Evolutionary conservation across 2,888 invertebrate genomes (phyloP).

Genomic region (Drosophila nr. medialis): DNA sequence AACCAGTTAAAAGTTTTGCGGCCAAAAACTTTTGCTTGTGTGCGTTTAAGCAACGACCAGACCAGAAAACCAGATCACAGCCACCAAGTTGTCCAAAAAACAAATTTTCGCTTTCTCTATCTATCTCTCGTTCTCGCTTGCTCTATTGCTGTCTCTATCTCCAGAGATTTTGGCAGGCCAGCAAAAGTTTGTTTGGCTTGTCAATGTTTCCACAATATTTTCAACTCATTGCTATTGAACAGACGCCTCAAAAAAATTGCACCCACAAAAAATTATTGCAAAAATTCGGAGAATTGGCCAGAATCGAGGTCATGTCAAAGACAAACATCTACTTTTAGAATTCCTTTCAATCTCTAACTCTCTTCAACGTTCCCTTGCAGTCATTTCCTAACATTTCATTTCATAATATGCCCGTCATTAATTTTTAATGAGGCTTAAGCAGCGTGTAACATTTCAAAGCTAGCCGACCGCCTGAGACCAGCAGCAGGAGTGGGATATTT

Average conservation of each 20-base stretch:
- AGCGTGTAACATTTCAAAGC: conserved; percentile 78
- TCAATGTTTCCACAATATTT: conserved; percentile 57
- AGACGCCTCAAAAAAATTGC: conserved; percentile 14
- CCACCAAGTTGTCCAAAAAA: conserved; percentile 54
- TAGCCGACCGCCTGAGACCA: conserved; percentile 19
- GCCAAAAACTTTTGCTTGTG: conserved; percentile 74
- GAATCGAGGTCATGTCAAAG: conserved; percentile 27
- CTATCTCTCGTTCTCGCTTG: not conserved
- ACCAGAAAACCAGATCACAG: conserved; percentile 46
- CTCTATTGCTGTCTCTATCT: conserved; percentile 11
- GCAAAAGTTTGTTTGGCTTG: conserved; percentile 71
- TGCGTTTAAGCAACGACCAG: conserved; percentile 74
- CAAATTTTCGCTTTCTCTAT: conserved; percentile 47
- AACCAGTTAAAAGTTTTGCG: conserved; percentile 71
- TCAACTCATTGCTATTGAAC: conserved; percentile 20
- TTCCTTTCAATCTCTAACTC: not conserved
- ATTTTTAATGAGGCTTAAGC: conserved; percentile 80
- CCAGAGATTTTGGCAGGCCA: conserved; percentile 34
- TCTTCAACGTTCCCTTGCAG: not conserved
- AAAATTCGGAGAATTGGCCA: conserved; percentile 23
- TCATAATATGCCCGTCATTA: conserved; percentile 68
- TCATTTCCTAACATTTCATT: conserved; percentile 23
- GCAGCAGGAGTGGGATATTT: not conserved
- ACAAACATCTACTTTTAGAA: conserved; percentile 9
- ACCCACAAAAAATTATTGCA: conserved; percentile 48